Conservation (phyloP, 2,888 invertebrate species). For the Stenurella melanura region DNA sequence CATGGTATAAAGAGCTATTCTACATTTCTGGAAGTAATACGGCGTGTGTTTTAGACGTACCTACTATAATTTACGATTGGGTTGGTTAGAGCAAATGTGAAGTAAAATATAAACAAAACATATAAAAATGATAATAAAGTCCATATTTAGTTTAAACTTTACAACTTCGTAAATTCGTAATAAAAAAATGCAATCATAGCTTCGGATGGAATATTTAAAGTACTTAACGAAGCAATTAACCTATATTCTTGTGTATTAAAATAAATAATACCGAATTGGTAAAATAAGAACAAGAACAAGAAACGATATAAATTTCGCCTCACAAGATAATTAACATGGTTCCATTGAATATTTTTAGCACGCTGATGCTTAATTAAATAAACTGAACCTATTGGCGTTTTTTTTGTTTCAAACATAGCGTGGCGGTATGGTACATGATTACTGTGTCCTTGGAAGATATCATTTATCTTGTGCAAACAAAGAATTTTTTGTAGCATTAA, state of each 20-base stretch:
- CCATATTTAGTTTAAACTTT: background rate
- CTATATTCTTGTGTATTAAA: background rate
- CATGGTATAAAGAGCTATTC: too few relatives aligned
- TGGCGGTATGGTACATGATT: too few relatives aligned
- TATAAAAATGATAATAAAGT: background rate
- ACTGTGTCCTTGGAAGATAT: too few relatives aligned
- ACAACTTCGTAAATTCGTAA: too few relatives aligned
- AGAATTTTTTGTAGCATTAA: too few relatives aligned
- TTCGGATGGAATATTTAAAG: background rate
- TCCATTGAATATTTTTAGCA: conserved; percentile 2
- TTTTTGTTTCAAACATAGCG: too few relatives aligned
- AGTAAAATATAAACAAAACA: background rate
- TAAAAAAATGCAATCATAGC: background rate
- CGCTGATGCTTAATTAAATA: background rate
- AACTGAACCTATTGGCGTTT: background rate
- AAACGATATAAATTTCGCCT: background rate
- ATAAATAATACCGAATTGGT: conserved; percentile 18
- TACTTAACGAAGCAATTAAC: conserved; percentile 24
- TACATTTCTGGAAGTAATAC: too few relatives aligned
- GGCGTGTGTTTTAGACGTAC: background rate
- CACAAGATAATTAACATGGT: conserved; percentile 5
- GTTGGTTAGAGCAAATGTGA: too few relatives aligned
- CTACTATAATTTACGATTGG: background rate
- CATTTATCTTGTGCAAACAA: too few relatives aligned
- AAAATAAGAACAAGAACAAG: background rate